Percentiles rank a stretch among this genome's conserved stretches.
Evolutionary conservation across 2,113 vertebrate genomes (phyloP).

Genomic region (Catharus fuscescens): DNA sequence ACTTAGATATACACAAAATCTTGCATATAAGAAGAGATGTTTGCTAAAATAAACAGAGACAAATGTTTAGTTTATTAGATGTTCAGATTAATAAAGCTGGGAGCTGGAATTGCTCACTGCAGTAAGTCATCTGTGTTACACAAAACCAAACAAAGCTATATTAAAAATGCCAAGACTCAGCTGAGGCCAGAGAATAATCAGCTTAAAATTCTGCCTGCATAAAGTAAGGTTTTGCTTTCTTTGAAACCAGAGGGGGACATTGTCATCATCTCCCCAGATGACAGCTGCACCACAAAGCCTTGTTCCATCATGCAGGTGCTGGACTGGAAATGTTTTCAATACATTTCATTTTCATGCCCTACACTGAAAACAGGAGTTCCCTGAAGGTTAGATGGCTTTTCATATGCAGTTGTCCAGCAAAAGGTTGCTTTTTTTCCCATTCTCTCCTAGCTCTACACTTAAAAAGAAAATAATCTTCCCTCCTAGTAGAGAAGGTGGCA

Average conservation of each 20-base stretch:
- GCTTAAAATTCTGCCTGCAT: slow-evolving; percentile 27
- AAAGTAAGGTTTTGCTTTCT: not conserved
- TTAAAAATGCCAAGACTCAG: slow-evolving; percentile 26
- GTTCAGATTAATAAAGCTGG: not conserved
- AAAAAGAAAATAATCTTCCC: not conserved
- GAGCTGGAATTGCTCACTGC: not conserved
- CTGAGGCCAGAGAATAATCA: slow-evolving; percentile 16
- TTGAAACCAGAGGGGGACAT: not conserved
- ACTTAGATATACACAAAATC: not conserved
- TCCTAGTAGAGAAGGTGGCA: not conserved
- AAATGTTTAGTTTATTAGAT: slow-evolving; percentile 4
- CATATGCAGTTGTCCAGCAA: not conserved
- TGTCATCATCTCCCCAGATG: not conserved
- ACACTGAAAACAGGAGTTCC: not conserved
- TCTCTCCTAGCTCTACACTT: not conserved
- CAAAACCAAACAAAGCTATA: not conserved
- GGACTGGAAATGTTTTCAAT: not conserved
- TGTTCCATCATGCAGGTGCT: not conserved
- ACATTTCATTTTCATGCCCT: not conserved
- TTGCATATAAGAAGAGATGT: not conserved
- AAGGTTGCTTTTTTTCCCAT: not conserved
- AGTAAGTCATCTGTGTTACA: not conserved
- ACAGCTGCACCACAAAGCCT: not conserved
- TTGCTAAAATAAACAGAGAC: not conserved
- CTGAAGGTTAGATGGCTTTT: not conserved